Base-by-base conservation (phyloP, 2,888 invertebrate genomes). In the Sphaerolaimus hirsutus region DNA sequence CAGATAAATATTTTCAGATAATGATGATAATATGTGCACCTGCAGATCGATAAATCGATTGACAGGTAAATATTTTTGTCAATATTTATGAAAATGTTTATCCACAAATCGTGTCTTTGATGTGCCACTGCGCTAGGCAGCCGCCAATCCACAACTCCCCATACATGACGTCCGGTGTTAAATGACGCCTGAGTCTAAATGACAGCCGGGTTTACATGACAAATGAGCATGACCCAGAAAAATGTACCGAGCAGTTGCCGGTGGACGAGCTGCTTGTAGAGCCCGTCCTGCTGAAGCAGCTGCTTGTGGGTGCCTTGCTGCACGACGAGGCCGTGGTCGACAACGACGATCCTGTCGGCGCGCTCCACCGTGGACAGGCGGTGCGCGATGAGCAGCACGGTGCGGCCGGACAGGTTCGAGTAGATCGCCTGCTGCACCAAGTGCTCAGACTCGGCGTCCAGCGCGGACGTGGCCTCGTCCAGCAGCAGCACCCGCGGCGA, bases 371-470 rank as follows among this genome's bases (percentile, higher is more conserved):
- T 69, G 5, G 66, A 65, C 24, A 69, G 58, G 3, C 69, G 57
- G 49, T 69, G 69, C 1, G 69, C 68, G 24, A 70, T 67, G n/a
- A 69, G 61, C 29, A 69, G 58, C 23, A 66, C 66, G 1, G 68
- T 69, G 32, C 67, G 53, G 3, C 67, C 67, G 41, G 54, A 55
- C 29, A 65, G 51, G 52, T 65, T 67, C 48, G 60, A 58, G 49
- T 63, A 62, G 38, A 68, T 58, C 3, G 68, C 67, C 50, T 68
- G 62, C 53, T 67, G 65, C 3, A 66, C 64, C 44, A 44, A 19
- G 21, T 44, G 44, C 19, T 44, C 44, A 4, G 44, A 44, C 44
- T 44, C 44, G 17, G 44, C 3, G 36, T 44, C 44, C 4, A 44
- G 36, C 2, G 44, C 44, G n/a, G 24, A 24, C 17, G 44, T 44